Evolutionary conservation across 2,797 vertebrate species (phyloP).

Genomic region (Platalea minor): DNA sequence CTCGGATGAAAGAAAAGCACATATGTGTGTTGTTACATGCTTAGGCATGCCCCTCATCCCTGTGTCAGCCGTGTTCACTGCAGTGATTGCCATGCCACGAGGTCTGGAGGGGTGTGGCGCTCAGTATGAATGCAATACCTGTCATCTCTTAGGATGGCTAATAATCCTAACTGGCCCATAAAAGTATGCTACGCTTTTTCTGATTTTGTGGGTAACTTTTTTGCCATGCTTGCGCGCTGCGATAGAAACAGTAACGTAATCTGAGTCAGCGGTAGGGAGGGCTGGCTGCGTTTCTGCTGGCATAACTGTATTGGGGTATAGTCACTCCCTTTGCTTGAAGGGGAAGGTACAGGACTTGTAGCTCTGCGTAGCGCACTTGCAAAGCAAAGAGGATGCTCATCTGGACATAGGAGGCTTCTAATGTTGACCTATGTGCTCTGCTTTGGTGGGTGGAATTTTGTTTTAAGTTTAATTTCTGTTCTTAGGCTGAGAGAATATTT

Average conservation of each 20-base stretch:
- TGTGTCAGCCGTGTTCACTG: rapidly evolving
- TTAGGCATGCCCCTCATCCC: not conserved
- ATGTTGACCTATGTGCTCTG: not conserved
- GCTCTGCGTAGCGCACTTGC: not conserved
- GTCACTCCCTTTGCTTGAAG: not conserved
- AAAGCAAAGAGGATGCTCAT: not conserved
- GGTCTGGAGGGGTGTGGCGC: not conserved
- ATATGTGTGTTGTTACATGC: not conserved
- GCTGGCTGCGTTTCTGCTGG: not conserved
- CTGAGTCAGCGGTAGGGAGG: not conserved
- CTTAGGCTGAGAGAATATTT: slow-evolving; percentile 93
- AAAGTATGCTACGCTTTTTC: not conserved
- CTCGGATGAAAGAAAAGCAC: not conserved
- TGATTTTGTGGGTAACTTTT: not conserved
- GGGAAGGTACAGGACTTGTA: not conserved
- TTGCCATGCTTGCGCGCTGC: rapidly evolving
- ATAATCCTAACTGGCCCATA: not conserved
- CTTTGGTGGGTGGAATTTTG: not conserved
- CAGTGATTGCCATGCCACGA: rapidly evolving
- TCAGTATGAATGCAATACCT: not conserved
- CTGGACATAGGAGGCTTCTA: not conserved
- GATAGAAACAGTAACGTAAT: not conserved
- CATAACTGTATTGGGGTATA: rapidly evolving
- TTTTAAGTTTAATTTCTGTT: not conserved
- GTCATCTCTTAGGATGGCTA: not conserved